Evolutionary conservation across 2,888 invertebrate genomes (phyloP), one percentile per base, ranked within the genome.

Genomic region (Chloromyia formosa): DNA sequence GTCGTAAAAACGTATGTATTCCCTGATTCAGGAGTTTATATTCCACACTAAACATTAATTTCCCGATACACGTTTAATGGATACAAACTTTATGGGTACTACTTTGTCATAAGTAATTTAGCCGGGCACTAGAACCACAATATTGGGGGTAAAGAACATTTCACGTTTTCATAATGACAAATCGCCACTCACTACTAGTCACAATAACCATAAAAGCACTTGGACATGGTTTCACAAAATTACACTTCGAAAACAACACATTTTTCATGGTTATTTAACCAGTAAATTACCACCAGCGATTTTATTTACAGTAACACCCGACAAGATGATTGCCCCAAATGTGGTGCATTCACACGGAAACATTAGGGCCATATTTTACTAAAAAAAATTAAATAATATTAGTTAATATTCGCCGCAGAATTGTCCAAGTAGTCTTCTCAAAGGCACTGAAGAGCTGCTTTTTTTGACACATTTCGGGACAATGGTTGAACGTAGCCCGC

Each of bases 221-320:
- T 49, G 27, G 22, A 14, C 9, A 40, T 9, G 1, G n/a, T 40
- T 62, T 35, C 35, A 4, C 40, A n/a, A 62, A 62, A 62, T 40
- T 35, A 62, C 62, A 40, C 62, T 40, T 16, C 40, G 16, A 62
- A 62, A 40, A 12, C 16, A 40, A 35, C 23, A 62, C 62, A 40
- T 40, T 62, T 62, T 23, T 40, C n/a, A 62, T 40, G 62, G 62
- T 40, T 40, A 62, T 62, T 62, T 62, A 35, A 23, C 62, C 62
- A 40, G 14, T 27, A 62, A 62, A 62, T 62, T 14, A 18, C 62
- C 62, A 16, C 40, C 35, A 40, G 40, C 16, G 16, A 7, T 62
- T 16, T 2, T n/a, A 40, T 22, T 16, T 7, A 35, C 27, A 40
- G 16, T 49, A 49, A 35, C 62, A 12, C 35, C 16, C 35, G 9